Conservation (phyloP, 1,140 invertebrate species). For the Drosophila sturtevanti region DNA sequence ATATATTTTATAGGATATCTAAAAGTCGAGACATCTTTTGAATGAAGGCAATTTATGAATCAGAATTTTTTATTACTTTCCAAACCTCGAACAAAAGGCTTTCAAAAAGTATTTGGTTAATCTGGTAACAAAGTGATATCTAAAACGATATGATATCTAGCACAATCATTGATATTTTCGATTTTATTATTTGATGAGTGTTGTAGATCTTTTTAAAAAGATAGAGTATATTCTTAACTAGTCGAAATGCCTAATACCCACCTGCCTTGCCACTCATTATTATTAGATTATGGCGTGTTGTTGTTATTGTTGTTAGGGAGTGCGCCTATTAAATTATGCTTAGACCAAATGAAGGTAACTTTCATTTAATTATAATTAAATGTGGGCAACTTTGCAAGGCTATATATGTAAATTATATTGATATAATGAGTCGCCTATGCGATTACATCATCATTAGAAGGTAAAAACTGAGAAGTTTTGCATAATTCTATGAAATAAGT, state of each 20-base stretch:
- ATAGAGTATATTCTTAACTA: background rate
- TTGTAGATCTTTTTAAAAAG: background rate
- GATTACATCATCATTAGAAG: slow-evolving; percentile 68
- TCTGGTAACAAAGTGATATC: too few relatives aligned
- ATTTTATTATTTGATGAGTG: background rate
- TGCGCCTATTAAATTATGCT: slow-evolving; percentile 17
- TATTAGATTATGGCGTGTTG: background rate
- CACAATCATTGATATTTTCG: too few relatives aligned
- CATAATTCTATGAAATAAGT: slow-evolving; percentile 41
- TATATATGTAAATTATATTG: slow-evolving; percentile 48
- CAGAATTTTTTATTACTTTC: too few relatives aligned
- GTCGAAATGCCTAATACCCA: background rate
- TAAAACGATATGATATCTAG: too few relatives aligned
- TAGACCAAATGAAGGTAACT: slow-evolving; percentile 34
- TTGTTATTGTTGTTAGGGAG: too few relatives aligned
- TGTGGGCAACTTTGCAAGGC: slow-evolving; percentile 45
- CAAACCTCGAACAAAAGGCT: too few relatives aligned
- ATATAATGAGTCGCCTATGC: slow-evolving; percentile 54
- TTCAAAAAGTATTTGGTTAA: too few relatives aligned
- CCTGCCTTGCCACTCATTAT: background rate
- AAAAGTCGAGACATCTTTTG: too few relatives aligned
- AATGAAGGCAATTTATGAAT: too few relatives aligned
- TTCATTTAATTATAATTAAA: slow-evolving; percentile 73
- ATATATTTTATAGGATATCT: too few relatives aligned
- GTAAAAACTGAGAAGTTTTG: slow-evolving; percentile 30